These are phyloP conservation scores for Microctonus aethiopoides DNA, from an alignment of 2,888 invertebrate species.

Conservation along the genomic window DNA sequence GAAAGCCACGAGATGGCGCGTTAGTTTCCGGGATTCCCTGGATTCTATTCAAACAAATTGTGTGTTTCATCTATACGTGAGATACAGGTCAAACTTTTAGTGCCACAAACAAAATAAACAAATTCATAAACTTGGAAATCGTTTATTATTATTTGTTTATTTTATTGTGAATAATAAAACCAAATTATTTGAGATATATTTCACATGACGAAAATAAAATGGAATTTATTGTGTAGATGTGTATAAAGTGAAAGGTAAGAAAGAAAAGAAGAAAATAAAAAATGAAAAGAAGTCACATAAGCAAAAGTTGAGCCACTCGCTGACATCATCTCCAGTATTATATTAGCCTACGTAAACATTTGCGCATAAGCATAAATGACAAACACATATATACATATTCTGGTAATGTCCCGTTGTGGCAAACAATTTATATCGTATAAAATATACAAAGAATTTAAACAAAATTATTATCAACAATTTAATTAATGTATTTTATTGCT, in stretches of 20 bases:
- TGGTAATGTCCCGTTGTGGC: not conserved
- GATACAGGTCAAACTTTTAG: not conserved
- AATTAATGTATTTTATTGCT: no score
- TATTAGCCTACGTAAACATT: conserved; percentile 60
- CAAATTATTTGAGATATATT: not conserved
- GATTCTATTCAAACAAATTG: conserved; percentile 4
- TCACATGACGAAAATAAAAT: not conserved
- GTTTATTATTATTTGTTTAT: not conserved
- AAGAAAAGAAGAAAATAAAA: not conserved
- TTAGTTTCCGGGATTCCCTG: not conserved
- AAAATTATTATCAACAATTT: no score
- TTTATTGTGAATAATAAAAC: not conserved
- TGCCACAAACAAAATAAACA: not conserved
- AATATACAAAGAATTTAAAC: not conserved
- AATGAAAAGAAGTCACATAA: not conserved
- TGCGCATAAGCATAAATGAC: conserved; percentile 39
- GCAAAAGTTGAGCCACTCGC: conserved; percentile 32
- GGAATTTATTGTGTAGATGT: no score
- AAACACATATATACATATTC: conserved; percentile 21
- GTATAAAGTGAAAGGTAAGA: not conserved
- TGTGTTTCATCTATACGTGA: not conserved
- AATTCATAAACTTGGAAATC: not conserved
- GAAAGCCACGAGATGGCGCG: no score
- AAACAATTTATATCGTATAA: conserved; percentile 9
- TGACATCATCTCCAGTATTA: conserved; percentile 60